A percentile compares a stretch with the other conserved stretches of the same genome.
Conservation (phyloP, 1,140 invertebrate genomes). For the Drosophila asahinai region DNA sequence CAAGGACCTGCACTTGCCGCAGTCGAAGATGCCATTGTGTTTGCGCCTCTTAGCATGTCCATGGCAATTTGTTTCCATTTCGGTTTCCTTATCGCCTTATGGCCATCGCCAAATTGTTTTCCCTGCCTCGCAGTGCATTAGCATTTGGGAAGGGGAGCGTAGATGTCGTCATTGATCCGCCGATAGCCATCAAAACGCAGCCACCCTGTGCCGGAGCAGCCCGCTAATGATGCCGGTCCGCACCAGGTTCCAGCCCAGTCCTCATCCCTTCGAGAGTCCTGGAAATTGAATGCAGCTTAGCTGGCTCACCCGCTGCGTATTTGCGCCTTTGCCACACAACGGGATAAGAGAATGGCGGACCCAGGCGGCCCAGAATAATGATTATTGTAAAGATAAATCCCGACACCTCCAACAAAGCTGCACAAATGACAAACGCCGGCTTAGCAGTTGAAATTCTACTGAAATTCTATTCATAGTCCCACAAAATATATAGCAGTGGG, state of each 20-base stretch:
- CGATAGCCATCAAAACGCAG: conserved; percentile 68
- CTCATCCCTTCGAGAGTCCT: conserved; percentile 52
- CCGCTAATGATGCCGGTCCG: conserved; percentile 65
- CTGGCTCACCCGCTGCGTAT: conserved; percentile 76
- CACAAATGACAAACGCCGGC: conserved; percentile 78
- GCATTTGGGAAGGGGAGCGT: conserved; percentile 47
- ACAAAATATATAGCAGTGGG: background rate
- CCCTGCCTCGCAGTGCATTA: conserved; percentile 51
- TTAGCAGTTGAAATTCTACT: conserved; percentile 24
- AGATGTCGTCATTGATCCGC: conserved; percentile 75
- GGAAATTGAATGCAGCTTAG: conserved; percentile 77
- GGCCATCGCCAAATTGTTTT: conserved; percentile 80
- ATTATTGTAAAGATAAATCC: conserved; percentile 83
- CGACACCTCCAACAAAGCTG: conserved; percentile 79
- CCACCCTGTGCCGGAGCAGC: conserved; percentile 53
- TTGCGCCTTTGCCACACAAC: conserved; percentile 72
- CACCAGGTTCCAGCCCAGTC: conserved; percentile 28
- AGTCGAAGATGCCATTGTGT: conserved; percentile 48
- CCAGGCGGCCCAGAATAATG: conserved; percentile 71
- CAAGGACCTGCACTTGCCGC: conserved; percentile 75
- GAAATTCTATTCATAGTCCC: conserved; percentile 16
- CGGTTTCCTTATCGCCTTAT: conserved; percentile 77
- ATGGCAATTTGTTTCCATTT: conserved; percentile 82
- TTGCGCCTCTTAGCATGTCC: conserved; percentile 60
- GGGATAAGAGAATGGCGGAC: conserved; percentile 31